A percentile compares a stretch with the other conserved stretches of the same genome.
These are phyloP conservation scores for Apostichopus parvimensis DNA, from an alignment of 35 echinoderm and acorn worm species.

Conservation along the genomic window DNA sequence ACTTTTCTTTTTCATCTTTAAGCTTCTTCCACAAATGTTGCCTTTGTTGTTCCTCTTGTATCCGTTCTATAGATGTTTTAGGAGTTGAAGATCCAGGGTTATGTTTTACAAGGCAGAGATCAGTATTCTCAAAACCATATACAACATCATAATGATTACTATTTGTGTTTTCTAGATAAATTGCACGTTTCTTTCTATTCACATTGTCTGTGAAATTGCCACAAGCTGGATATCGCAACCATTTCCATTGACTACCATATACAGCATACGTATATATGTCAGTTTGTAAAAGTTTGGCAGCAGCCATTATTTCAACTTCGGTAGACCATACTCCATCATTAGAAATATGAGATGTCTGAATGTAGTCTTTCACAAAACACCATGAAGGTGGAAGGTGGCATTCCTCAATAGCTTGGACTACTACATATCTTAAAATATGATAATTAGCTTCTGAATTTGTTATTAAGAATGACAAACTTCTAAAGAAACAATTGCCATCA, in stretches of 20 bases:
- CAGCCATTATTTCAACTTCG: conserved; percentile 35
- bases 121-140: not conserved
- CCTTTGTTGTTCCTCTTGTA: not conserved
- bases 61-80: not conserved
- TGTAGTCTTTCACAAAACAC: not conserved
- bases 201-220: not conserved
- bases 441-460: conserved; percentile 20
- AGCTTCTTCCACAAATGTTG: not conserved
- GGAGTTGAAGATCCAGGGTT: too few species aligned
- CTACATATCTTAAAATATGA: not conserved
- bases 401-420: not conserved
- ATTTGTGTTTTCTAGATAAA: conserved; percentile 31
- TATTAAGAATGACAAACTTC: conserved; percentile 38
- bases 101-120: not conserved
- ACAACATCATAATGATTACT: conserved; percentile 43
- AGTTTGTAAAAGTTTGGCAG: conserved; percentile 2
- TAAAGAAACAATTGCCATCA: conserved; percentile 46
- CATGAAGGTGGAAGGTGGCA: not conserved
- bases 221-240: conserved; percentile 13
- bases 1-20: not conserved
- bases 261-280: conserved; percentile 38
- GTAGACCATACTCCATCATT: not conserved
- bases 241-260: not conserved
- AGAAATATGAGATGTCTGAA: not conserved
- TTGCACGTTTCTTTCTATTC: not conserved